Evolutionary conservation across 2,888 invertebrate species (phyloP).

Genomic region (Glaucopsyche alexis): DNA sequence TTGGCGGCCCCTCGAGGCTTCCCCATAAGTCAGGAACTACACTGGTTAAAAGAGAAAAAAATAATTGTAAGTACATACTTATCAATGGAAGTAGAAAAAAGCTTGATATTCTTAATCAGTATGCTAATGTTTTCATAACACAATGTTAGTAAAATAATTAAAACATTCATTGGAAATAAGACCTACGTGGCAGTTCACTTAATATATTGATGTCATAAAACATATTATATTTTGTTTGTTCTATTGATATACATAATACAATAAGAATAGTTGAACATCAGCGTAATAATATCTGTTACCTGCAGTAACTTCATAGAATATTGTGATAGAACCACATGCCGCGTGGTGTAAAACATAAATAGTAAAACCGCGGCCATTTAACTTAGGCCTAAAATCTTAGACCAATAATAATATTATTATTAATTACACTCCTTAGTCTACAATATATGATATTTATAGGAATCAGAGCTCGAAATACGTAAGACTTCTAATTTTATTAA

Average conservation of each 20-base stretch:
- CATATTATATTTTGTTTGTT: neutral
- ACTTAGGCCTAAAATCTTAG: conserved; percentile 27
- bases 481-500: conserved; percentile 2
- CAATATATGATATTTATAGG: conserved; percentile 25
- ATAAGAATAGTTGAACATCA: neutral
- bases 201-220: conserved; percentile 2
- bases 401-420: conserved; percentile 13
- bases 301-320: neutral
- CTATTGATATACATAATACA: neutral
- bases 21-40: neutral
- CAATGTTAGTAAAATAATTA: conserved; percentile 1
- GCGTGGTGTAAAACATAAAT: neutral
- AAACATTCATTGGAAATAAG: conserved; percentile 3
- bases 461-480: conserved; percentile 24
- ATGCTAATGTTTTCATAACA: neutral
- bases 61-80: neutral
- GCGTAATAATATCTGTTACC: neutral
- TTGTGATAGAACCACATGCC: neutral
- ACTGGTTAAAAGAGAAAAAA: neutral
- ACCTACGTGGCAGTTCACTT: neutral
- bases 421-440: conserved; percentile 28
- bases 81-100: neutral
- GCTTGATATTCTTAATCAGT: neutral
- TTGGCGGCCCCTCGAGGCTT: no score
- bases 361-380: conserved; percentile 17